Evolutionary conservation across 2,888 invertebrate species (phyloP).

Genomic region (Parnassius smintheus): DNA sequence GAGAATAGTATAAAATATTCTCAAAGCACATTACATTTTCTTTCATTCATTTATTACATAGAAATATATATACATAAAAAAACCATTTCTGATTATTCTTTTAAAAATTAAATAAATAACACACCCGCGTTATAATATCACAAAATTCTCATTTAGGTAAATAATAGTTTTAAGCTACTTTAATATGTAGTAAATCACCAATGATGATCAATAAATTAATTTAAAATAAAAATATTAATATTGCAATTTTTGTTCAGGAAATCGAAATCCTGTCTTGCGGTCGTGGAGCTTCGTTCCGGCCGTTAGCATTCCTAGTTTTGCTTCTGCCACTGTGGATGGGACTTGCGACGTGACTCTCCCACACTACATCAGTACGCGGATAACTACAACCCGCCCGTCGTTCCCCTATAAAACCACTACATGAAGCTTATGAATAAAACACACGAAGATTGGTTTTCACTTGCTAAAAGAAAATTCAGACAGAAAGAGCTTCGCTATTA

Average conservation of each 20-base stretch:
- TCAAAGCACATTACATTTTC: no score
- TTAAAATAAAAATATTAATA: neutral
- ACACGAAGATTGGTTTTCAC: conserved; percentile 28
- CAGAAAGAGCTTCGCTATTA: conserved; percentile 42
- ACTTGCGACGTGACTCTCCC: conserved; percentile 65
- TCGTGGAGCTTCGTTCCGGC: conserved; percentile 56
- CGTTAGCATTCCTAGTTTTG: conserved; percentile 43
- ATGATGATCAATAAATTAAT: no score
- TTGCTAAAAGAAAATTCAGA: conserved; percentile 34
- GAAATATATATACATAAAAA: no score
- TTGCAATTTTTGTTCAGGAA: conserved; percentile 65
- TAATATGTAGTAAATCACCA: neutral
- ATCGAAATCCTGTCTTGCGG: conserved; percentile 85
- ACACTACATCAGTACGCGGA: conserved; percentile 31
- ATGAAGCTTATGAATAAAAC: conserved; percentile 19
- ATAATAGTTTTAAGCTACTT: neutral
- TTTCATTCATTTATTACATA: no score
- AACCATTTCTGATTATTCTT: no score
- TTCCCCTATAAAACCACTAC: conserved; percentile 27
- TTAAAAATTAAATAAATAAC: no score
- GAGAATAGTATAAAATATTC: no score
- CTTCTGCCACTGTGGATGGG: conserved; percentile 46
- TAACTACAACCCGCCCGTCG: conserved; percentile 29
- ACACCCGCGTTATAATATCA: no score
- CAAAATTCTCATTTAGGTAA: neutral